Percentiles rank a stretch among this genome's conserved stretches.
phyloP scores from a whole-genome alignment of 2,888 invertebrate species.

The Osmoderma eremita region DNA sequence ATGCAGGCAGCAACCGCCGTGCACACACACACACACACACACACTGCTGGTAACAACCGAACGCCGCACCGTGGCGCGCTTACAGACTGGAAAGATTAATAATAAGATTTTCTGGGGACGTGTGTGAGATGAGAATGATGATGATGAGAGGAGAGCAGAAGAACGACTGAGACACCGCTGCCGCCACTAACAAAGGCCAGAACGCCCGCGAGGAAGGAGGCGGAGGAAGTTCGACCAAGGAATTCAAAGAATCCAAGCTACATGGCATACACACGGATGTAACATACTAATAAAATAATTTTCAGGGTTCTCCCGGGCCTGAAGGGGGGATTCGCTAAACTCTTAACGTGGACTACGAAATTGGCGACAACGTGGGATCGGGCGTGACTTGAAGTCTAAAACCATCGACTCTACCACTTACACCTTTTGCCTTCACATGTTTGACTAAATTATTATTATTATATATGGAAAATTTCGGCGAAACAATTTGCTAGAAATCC shows the following conservation, averaged over 20 bases:
- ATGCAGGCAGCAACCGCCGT: constrained; percentile 21
- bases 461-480: constrained; percentile 36
- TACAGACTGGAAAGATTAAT: constrained; percentile 62
- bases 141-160: constrained; percentile 39
- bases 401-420: constrained; percentile 13
- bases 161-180: constrained; percentile 17
- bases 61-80: constrained; percentile 56
- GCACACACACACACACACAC: constrained; percentile 48
- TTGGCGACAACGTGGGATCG: constrained; percentile 33
- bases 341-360: constrained; percentile 32
- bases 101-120: constrained; percentile 61
- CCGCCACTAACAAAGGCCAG: constrained; percentile 53
- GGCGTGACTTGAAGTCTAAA: constrained; percentile 31
- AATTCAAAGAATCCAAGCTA: constrained; percentile 54
- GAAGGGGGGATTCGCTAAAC: constrained; percentile 27
- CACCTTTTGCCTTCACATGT: constrained; percentile 27
- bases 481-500: constrained; percentile 19
- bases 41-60: constrained; percentile 56
- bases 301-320: constrained; percentile 11
- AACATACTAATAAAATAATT: constrained; percentile 59
- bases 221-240: constrained; percentile 48
- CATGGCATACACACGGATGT: constrained; percentile 54
- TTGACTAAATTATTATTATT: constrained; percentile 34
- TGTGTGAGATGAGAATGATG: constrained; percentile 61
- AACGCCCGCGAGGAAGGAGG: constrained; percentile 15